Evolutionary conservation across 1,140 invertebrate genomes (phyloP).

Genomic region (Calosoma granatense): DNA sequence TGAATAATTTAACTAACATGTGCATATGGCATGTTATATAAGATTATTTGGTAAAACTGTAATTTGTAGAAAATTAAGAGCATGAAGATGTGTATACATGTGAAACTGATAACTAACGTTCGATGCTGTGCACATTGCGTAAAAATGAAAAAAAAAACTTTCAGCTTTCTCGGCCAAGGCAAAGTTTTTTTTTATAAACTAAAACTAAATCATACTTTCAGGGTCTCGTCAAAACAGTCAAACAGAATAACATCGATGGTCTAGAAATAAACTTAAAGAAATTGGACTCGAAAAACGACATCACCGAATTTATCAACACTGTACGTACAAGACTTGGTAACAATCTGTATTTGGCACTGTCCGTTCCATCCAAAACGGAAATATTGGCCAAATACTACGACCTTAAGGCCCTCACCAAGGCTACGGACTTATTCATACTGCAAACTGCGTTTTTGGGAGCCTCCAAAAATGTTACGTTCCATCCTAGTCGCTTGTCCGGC

Average conservation of each 20-base stretch:
- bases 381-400: constrained; percentile 59
- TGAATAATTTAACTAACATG: no score
- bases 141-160: constrained; percentile 2
- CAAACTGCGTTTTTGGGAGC: constrained; percentile 57
- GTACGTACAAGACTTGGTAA: constrained; percentile 42
- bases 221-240: constrained; percentile 39
- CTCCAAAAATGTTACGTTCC: constrained; percentile 55
- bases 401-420: constrained; percentile 49
- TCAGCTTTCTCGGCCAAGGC: background rate
- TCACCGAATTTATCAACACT: constrained; percentile 45
- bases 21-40: no score
- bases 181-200: background rate
- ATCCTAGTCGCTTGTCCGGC: constrained; percentile 65
- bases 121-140: no score
- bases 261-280: constrained; percentile 52
- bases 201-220: constrained; percentile 28
- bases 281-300: constrained; percentile 41
- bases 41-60: no score
- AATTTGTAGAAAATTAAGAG: no score
- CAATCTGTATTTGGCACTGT: constrained; percentile 45
- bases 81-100: no score
- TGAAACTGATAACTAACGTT: no score
- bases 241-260: constrained; percentile 48
- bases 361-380: constrained; percentile 49
- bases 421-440: constrained; percentile 54